phyloP scores from a whole-genome alignment of 2,797 vertebrate genomes.

The Heterohyrax brucei region DNA sequence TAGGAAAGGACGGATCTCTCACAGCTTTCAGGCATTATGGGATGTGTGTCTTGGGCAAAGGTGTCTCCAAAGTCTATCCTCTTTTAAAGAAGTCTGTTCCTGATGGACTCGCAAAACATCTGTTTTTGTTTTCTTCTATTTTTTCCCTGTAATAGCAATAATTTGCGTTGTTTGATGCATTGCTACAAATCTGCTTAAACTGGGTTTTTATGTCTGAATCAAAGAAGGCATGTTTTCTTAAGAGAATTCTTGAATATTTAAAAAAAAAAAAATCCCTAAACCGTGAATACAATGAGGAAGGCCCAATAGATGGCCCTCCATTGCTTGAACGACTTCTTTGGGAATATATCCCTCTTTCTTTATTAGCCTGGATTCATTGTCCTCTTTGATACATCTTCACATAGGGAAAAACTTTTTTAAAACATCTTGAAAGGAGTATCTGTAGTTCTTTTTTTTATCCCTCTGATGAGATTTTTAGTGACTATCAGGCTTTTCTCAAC shows the following conservation, averaged over 20 bases:
- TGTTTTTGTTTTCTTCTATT: not conserved
- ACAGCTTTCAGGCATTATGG: slow-evolving; percentile 23
- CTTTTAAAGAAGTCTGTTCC: slow-evolving; percentile 27
- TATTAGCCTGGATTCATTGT: not conserved
- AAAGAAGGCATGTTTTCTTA: slow-evolving; percentile 67
- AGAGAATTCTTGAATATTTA: slow-evolving; percentile 64
- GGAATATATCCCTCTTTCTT: not conserved
- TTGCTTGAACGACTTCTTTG: slow-evolving; percentile 38
- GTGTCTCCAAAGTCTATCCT: not conserved
- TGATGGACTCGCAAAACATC: not conserved
- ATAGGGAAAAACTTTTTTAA: not conserved
- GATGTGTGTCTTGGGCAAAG: slow-evolving; percentile 30
- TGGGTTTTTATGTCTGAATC: slow-evolving; percentile 81
- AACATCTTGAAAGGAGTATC: slow-evolving; percentile 22
- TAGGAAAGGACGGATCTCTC: slow-evolving; percentile 64
- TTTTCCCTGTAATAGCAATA: slow-evolving; percentile 13
- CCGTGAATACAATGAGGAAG: slow-evolving; percentile 19
- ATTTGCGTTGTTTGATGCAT: not conserved
- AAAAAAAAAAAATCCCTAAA: slow-evolving; percentile 65
- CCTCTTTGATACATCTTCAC: not conserved
- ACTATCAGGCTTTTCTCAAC: slow-evolving; percentile 59
- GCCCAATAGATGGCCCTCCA: not conserved
- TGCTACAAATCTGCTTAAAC: slow-evolving; percentile 74
- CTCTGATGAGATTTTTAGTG: slow-evolving; percentile 62
- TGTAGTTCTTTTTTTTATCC: not conserved